Evolutionary conservation across 1,140 invertebrate genomes (phyloP).

Genomic region (Drosophila leontia): DNA sequence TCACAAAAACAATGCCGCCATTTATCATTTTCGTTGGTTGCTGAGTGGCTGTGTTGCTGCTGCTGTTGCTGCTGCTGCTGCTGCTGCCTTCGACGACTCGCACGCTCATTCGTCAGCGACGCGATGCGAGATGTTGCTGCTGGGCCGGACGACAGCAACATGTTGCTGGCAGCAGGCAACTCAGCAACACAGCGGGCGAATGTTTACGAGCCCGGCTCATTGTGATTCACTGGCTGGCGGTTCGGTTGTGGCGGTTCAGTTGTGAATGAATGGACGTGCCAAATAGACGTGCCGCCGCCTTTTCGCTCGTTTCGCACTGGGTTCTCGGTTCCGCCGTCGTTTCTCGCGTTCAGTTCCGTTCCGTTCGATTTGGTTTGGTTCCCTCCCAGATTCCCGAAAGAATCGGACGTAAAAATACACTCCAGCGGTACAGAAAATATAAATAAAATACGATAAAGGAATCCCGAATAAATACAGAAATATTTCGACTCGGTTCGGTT

Average conservation of each 20-base stretch:
- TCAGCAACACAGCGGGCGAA: slow-evolving; percentile 57
- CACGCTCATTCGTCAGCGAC: slow-evolving; percentile 25
- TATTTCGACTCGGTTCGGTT: slow-evolving; percentile 18
- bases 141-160: slow-evolving; percentile 11
- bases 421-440: slow-evolving; percentile 31
- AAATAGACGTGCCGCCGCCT: slow-evolving; percentile 81
- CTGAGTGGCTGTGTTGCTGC: slow-evolving; percentile 54
- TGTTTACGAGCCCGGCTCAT: slow-evolving; percentile 76
- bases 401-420: slow-evolving; percentile 64
- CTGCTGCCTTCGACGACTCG: slow-evolving; percentile 4
- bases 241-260: slow-evolving; percentile 57
- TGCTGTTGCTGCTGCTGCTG: slow-evolving; percentile 19
- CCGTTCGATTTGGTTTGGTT: slow-evolving; percentile 40
- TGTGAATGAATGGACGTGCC: slow-evolving; percentile 84
- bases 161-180: slow-evolving; percentile 27
- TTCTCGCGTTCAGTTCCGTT: slow-evolving; percentile 32
- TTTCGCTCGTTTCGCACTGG: slow-evolving; percentile 56
- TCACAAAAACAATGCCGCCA: slow-evolving; percentile 77
- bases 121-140: slow-evolving; percentile 16
- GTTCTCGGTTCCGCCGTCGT: slow-evolving; percentile 56
- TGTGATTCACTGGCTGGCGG: slow-evolving; percentile 49
- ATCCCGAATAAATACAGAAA: slow-evolving; percentile 39
- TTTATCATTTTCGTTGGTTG: slow-evolving; percentile 69
- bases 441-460: slow-evolving; percentile 33
- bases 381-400: slow-evolving; percentile 53